phyloP scores from a whole-genome alignment of 2,113 vertebrate genomes.

The Gopherus flavomarginatus region DNA sequence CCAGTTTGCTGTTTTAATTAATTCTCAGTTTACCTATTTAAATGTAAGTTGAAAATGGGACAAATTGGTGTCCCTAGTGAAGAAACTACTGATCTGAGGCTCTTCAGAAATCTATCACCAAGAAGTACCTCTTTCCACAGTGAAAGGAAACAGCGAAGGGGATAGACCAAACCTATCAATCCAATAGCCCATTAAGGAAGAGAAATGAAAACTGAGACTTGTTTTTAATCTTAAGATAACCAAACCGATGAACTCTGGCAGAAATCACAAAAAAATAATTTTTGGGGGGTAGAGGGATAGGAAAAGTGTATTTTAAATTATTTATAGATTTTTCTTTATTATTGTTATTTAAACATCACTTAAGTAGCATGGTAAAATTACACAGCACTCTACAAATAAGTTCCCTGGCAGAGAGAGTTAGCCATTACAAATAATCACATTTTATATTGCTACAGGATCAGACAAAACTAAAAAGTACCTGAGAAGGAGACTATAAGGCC shows the following conservation, averaged over 20 bases:
- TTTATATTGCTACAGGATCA: neutral
- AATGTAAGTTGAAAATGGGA: neutral
- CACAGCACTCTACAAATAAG: neutral
- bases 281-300: neutral
- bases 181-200: neutral
- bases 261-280: neutral
- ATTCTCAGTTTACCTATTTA: neutral
- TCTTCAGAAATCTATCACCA: neutral
- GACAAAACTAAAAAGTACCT: neutral
- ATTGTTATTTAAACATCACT: neutral
- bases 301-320: neutral
- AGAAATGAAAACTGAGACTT: rapidly evolving
- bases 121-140: neutral
- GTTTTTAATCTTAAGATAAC: neutral
- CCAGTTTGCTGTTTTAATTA: neutral
- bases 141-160: rapidly evolving
- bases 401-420: neutral
- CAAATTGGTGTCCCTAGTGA: neutral
- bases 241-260: neutral
- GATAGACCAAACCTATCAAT: neutral
- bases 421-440: neutral
- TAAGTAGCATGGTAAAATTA: neutral
- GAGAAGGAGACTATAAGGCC: neutral
- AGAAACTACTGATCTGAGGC: neutral
- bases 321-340: neutral